Evolutionary conservation across 2,113 vertebrate species (phyloP).

Genomic region (Dicentrarchus labrax): DNA sequence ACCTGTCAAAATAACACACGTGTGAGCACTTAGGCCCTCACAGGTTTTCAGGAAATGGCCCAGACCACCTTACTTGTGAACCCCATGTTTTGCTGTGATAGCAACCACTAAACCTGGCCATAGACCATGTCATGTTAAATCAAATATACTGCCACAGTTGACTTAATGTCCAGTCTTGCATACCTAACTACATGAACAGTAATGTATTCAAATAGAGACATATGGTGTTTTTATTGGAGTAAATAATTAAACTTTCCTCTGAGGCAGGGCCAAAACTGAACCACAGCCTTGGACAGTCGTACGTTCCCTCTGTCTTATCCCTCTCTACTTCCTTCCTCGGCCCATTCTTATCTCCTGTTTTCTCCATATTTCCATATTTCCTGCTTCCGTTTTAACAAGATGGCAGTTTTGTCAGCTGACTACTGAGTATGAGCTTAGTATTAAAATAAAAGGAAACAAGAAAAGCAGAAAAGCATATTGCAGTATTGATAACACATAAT

Average conservation of each 20-base stretch:
- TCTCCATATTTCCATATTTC: slow-evolving; percentile 15
- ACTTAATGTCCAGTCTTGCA: slow-evolving; percentile 51
- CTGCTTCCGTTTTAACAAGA: slow-evolving; percentile 14
- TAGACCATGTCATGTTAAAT: slow-evolving; percentile 55
- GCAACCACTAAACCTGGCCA: slow-evolving; percentile 21
- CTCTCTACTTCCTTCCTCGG: background rate
- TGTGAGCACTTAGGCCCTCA: slow-evolving; percentile 35
- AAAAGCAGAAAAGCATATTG: background rate
- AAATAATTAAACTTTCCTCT: slow-evolving; percentile 54
- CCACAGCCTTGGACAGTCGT: background rate
- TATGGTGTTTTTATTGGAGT: slow-evolving; percentile 52
- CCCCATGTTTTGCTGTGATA: slow-evolving; percentile 32
- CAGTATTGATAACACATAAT: slow-evolving; percentile 46
- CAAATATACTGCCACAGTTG: slow-evolving; percentile 33
- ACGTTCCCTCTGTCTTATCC: slow-evolving; percentile 1
- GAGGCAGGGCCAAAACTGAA: background rate
- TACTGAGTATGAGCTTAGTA: background rate
- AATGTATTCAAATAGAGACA: slow-evolving; percentile 50
- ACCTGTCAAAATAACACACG: slow-evolving; percentile 3
- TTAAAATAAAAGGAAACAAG: background rate
- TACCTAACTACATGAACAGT: slow-evolving; percentile 29
- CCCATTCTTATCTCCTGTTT: slow-evolving; percentile 14
- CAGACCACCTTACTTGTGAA: slow-evolving; percentile 19
- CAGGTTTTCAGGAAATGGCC: slow-evolving; percentile 37
- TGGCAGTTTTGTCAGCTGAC: background rate